Conservation (phyloP, 2,797 vertebrate species). For the Potorous gilbertii region DNA sequence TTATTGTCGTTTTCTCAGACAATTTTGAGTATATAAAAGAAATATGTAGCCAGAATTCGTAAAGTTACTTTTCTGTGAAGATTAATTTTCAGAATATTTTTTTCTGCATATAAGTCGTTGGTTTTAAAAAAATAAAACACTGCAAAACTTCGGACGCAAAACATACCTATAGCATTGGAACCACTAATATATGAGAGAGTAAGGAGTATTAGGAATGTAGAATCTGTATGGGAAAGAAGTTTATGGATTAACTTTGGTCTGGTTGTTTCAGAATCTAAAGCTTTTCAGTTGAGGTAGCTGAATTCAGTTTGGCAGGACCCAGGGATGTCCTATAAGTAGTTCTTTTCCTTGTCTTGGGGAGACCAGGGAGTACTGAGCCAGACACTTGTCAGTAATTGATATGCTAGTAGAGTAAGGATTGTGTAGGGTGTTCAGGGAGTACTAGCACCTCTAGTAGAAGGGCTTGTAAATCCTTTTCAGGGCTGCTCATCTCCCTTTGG, state of each 20-base stretch:
- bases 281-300: background rate
- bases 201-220: background rate
- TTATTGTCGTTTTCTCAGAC: background rate
- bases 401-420: no score
- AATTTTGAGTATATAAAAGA: background rate
- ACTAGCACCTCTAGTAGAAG: no score
- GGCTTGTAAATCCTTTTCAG: no score
- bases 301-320: no score
- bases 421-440: no score
- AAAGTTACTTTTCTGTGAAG: background rate
- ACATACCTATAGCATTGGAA: background rate
- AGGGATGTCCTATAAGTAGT: no score
- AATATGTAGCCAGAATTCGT: background rate
- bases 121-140: background rate
- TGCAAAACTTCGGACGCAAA: background rate
- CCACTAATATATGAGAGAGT: background rate
- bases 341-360: no score
- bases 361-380: no score
- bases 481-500: no score
- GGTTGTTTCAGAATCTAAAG: background rate
- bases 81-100: background rate
- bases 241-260: background rate
- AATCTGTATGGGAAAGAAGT: background rate
- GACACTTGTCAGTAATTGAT: no score
- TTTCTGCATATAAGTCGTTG: background rate